Evolutionary conservation across 2,113 vertebrate species (phyloP), one percentile per base, ranked within the genome.

Genomic region (Oceanites oceanicus): DNA sequence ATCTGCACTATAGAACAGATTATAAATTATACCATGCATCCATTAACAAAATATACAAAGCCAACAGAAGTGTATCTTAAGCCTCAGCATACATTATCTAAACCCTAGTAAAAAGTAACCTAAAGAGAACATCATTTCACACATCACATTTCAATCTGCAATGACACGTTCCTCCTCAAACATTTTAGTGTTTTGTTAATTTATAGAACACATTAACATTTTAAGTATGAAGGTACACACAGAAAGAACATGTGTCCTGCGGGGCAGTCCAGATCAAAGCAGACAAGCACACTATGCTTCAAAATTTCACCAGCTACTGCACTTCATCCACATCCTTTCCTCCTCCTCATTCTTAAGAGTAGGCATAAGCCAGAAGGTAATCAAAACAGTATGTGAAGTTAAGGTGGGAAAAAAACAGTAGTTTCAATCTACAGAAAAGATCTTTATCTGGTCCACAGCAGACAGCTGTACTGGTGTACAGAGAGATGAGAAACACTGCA

Each of bases 31-130:
- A 93, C 75, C 97, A 96, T 97, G 97, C 98, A 92, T 92, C 74
- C 95, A 86, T 94, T 95, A 96, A 96, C 92, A 97, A 97, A 98
- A 96, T 96, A 96, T 95, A 97, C 95, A 97, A 88, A 97, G 97
- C 95, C 93, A 94, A 97, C 80, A 56, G 86, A 92, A 92, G 91
- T 40, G 44, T 10, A 44, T 21, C 81, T 55, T 42, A 73, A 91
- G 83, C 68, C 83, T 79, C 78, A 93, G 80, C 90, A 42, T 52
- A 86, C 72, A 34, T 77, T 55, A 53, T 29, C 91, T 90, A 92
- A 90, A 79, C n/a, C 21, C 66, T 80, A 92, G 78, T 45, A 67
- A 78, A 92, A 90, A 75, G 56, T 30, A 80, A 83, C 56, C 56
- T 45, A 71, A n/a, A 52, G 53, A 53, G 80, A 94, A 78, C 26